These are phyloP conservation scores for Pseudoips prasinana DNA, from an alignment of 2,888 invertebrate species.

Conservation along the genomic window DNA sequence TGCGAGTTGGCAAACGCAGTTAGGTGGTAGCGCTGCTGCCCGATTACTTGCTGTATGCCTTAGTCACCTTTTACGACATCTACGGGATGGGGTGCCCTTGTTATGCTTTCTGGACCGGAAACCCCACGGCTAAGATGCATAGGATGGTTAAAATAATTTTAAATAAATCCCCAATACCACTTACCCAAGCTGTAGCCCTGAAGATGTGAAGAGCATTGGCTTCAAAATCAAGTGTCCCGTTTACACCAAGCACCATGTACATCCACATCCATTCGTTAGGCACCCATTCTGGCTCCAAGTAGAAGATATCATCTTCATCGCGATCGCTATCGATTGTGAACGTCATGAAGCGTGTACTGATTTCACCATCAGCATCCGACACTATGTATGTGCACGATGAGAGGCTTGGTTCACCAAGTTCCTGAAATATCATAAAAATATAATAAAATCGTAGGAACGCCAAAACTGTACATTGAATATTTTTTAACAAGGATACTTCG, in stretches of 20 bases:
- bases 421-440: constrained; percentile 47
- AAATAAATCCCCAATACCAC: constrained; percentile 26
- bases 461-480: too few relatives aligned
- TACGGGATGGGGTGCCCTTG: too few relatives aligned
- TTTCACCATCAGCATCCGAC: constrained; percentile 61
- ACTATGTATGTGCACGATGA: constrained; percentile 66
- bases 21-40: too few relatives aligned
- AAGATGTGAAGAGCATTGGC: constrained; percentile 79
- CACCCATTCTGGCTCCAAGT: constrained; percentile 46
- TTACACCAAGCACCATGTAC: constrained; percentile 57
- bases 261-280: constrained; percentile 49
- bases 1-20: too few relatives aligned
- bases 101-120: too few relatives aligned
- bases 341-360: constrained; percentile 66
- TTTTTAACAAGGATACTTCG: too few relatives aligned
- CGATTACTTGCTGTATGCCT: too few relatives aligned
- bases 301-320: constrained; percentile 59
- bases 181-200: constrained; percentile 77
- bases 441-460: too few relatives aligned
- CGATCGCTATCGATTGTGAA: constrained; percentile 63
- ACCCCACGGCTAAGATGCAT: too few relatives aligned
- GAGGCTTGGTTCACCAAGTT: constrained; percentile 56
- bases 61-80: too few relatives aligned
- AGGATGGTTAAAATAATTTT: too few relatives aligned
- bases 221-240: constrained; percentile 63